These are phyloP conservation scores for Octomys mimax DNA, from an alignment of 2,797 vertebrate species.

Conservation along the genomic window DNA sequence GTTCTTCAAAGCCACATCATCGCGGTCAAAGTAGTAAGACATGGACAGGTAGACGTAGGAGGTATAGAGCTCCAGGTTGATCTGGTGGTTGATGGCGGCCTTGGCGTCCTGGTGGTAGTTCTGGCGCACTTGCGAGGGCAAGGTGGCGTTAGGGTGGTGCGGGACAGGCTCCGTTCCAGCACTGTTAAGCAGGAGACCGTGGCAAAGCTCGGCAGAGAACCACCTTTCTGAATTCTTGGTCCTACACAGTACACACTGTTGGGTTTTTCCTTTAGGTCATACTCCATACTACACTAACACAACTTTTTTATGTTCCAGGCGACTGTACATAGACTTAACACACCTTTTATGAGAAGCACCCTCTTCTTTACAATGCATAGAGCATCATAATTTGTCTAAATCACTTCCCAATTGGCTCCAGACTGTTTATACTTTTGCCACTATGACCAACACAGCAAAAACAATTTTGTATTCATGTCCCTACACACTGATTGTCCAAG, in stretches of 20 bases:
- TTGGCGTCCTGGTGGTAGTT: too few species aligned
- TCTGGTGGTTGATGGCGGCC: too few species aligned
- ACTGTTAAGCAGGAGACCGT: too few species aligned
- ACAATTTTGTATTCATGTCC: neutral
- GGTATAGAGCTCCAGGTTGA: too few species aligned
- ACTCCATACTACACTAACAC: neutral
- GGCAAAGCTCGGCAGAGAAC: too few species aligned
- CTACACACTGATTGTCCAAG: neutral
- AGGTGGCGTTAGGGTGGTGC: too few species aligned
- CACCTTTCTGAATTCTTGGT: slow-evolving; percentile 24
- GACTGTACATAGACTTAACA: slow-evolving; percentile 1
- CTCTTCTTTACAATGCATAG: slow-evolving; percentile 25
- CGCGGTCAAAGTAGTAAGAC: too few species aligned
- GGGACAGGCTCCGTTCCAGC: too few species aligned
- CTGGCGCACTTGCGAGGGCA: too few species aligned
- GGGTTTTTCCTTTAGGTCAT: slow-evolving; percentile 23
- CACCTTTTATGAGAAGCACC: slow-evolving; percentile 32
- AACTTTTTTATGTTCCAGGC: slow-evolving; percentile 45
- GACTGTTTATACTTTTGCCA: neutral
- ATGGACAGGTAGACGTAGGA: too few species aligned
- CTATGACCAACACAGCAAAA: slow-evolving; percentile 13
- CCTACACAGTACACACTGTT: neutral
- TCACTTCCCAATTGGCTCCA: neutral
- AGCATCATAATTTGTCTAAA: slow-evolving; percentile 55
- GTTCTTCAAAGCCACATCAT: too few species aligned